Evolutionary conservation across 2,888 invertebrate genomes (phyloP), one percentile per base, ranked within the genome.

Genomic region (Dolichomitus sp.): DNA sequence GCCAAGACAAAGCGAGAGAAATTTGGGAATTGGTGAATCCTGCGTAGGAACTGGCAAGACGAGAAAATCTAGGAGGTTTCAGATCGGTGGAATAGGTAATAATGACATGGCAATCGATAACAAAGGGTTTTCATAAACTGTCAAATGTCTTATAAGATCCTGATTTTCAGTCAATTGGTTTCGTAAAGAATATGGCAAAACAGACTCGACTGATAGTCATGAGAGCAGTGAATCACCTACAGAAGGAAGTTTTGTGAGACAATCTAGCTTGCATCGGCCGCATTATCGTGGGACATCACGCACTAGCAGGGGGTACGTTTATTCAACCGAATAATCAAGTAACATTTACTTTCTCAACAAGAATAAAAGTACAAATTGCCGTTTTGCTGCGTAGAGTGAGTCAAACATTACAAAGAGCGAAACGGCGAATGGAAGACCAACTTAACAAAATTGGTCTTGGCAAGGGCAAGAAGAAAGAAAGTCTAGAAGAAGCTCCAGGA

Each of bases 391-490:
- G 5, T 83, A 95, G 95, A 80, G 96, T 97, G 27, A 95, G 96
- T 17, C 95, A 96, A 87, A 97, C 96, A 52, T 94, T 97, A 42
- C 96, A 96, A 92, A 97, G 97, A 91, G 98, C 98, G 1, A 96
- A 97, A 90, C 96, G 98, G 87, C 95, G 98, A 88, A 97, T 99
- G 89, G 99, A 99, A 94, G 97, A 98, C 90, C 96, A 98, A 87
- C 95, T 99, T 78, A 98, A 96, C 90, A 96, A 97, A 93, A 96
- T 98, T 88, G 97, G 97, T 9, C 95, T 98, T 70, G 95, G 96
- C 11, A 98, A 98, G 92, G 97, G 97, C 92, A 96, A 97, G 17
- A 98, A 98, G 92, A 98, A 97, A 93, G 97, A 98, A 94, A 98
- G 98, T 90, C 95, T 97, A 84, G 98, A 98, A 94, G 98, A 99